These are phyloP conservation scores for Misgurnus mizolepis DNA, from an alignment of 2,113 vertebrate species.

Conservation along the genomic window DNA sequence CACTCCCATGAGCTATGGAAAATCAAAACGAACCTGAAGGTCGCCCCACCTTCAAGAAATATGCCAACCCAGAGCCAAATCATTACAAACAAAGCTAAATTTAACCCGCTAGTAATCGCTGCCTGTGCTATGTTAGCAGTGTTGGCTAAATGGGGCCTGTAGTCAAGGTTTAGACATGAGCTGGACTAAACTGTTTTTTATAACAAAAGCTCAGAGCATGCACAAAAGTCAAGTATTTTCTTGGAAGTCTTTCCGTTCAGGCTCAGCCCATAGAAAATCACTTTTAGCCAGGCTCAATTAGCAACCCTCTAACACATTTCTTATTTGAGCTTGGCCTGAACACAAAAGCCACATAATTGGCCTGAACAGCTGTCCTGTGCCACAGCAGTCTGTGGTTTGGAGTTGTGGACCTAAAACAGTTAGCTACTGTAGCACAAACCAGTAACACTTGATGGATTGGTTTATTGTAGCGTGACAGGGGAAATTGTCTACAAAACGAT, in stretches of 20 bases:
- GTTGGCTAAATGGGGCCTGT: conserved; percentile 16
- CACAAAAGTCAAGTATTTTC: conserved; percentile 29
- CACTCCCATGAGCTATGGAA: conserved; percentile 7
- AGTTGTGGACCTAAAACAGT: conserved; percentile 6
- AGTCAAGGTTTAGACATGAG: conserved; percentile 30
- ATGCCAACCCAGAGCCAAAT: conserved; percentile 36
- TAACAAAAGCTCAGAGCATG: conserved; percentile 50
- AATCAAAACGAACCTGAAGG: conserved; percentile 42
- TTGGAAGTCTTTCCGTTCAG: neutral
- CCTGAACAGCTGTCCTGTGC: neutral
- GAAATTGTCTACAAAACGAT: neutral
- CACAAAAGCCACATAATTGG: conserved; percentile 6
- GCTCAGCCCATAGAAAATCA: neutral
- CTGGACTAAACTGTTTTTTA: conserved; percentile 55
- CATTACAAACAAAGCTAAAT: conserved; percentile 59
- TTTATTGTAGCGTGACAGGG: neutral
- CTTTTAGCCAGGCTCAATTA: conserved; percentile 29
- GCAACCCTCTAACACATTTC: conserved; percentile 9
- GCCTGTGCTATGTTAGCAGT: conserved; percentile 39
- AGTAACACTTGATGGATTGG: neutral
- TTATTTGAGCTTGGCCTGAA: conserved; percentile 26
- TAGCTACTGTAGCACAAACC: neutral
- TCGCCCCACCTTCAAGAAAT: conserved; percentile 47
- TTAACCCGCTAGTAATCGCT: conserved; percentile 53
- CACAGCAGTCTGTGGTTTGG: conserved; percentile 8